Base-by-base conservation (phyloP, 2,113 vertebrate genomes). In the Trochalopteron elliotii region DNA sequence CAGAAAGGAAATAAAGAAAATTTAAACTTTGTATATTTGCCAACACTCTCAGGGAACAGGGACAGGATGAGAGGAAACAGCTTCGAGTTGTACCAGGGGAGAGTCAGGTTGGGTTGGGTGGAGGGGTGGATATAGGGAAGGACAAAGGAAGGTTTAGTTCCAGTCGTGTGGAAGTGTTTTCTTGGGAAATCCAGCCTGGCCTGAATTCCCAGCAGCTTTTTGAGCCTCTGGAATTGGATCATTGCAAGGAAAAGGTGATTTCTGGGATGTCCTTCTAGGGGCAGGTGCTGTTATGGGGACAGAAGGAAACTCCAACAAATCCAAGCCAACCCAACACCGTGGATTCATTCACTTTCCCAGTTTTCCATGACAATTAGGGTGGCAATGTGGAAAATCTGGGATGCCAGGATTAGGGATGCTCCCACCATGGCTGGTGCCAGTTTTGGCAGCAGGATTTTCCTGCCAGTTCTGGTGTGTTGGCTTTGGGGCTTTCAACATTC, bases 281-380 rank as follows among this genome's bases (percentile, higher is more conserved):
- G 10, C 39, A 22, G 56, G 11, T n/a, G 67, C 71, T 19, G 9
- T 17, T 76, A 6, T 39, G 8, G 28, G 6, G 21, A 52, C 40
- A 82, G 47, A 31, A 61, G 19, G 19, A 45, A 83, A 25, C 64
- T 49, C 42, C 37, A 18, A 10, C 24, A 31, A n/a, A 67, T 40
- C 23, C 64, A 84, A 93, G 57, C 71, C 31, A 81, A 57, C 35
- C 0, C 2, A 42, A 19, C 64, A 12, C 33, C 3, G 9, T 19
- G 59, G 70, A 24, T n/a, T 89, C 52, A 33, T 72, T 60, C 18
- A 42, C 53, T 37, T 53, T 37, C 59, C 70, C 57, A 11, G 27
- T 0, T 9, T 68, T 63, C 28, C 16, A 1, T 8, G 33, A 21
- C 61, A 74, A 30, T 1, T 2, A 8, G 21, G 27, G 10, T 3